These are phyloP conservation scores for Aphidius gifuensis DNA, from an alignment of 1,140 invertebrate genomes.

Conservation along the genomic window DNA sequence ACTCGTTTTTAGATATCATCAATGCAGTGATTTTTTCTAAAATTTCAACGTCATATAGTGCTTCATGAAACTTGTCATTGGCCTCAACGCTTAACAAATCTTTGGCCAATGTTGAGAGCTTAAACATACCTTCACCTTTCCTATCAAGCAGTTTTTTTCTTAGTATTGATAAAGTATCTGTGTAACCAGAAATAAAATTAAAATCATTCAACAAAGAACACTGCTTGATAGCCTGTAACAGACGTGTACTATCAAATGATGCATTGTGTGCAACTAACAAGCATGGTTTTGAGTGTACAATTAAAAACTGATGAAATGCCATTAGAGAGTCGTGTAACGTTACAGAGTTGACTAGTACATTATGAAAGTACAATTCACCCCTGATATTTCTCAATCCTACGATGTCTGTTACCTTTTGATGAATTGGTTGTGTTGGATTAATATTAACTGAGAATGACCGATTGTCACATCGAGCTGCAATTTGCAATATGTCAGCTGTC, in stretches of 20 bases:
- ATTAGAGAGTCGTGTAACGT: slow-evolving; percentile 17
- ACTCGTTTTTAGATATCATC: slow-evolving; percentile 17
- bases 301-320: slow-evolving; percentile 20
- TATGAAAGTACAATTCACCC: slow-evolving; percentile 24
- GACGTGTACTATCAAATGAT: slow-evolving; percentile 18
- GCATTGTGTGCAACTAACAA: slow-evolving; percentile 25
- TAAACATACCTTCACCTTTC: slow-evolving; percentile 19
- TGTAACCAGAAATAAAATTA: slow-evolving; percentile 20
- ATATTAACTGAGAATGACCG: slow-evolving; percentile 26
- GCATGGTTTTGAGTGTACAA: slow-evolving; percentile 18
- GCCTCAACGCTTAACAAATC: slow-evolving; percentile 18
- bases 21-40: slow-evolving; percentile 20
- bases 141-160: slow-evolving; percentile 19
- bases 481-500: slow-evolving; percentile 28
- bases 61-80: slow-evolving; percentile 25
- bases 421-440: slow-evolving; percentile 24
- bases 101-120: slow-evolving; percentile 17
- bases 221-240: slow-evolving; percentile 13
- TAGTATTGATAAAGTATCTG: slow-evolving; percentile 19
- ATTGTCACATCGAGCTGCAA: slow-evolving; percentile 26
- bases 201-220: slow-evolving; percentile 17
- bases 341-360: slow-evolving; percentile 20
- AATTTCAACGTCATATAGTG: slow-evolving; percentile 28
- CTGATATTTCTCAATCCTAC: slow-evolving; percentile 24
- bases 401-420: slow-evolving; percentile 20